Conservation (phyloP, 1,140 invertebrate genomes). For the Brachionus rubens region DNA sequence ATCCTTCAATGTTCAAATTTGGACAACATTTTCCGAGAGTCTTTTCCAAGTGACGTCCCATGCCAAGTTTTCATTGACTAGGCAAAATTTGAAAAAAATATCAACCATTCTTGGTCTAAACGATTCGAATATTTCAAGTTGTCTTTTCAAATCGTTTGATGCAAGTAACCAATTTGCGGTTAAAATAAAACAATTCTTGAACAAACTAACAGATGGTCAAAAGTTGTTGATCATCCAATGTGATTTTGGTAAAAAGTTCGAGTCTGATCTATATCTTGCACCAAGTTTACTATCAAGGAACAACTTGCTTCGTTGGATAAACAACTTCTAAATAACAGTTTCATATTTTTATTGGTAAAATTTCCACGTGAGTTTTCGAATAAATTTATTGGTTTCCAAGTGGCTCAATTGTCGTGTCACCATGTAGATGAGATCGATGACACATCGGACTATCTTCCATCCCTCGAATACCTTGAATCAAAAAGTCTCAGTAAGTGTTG, state of each 20-base stretch:
- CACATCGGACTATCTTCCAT: not conserved
- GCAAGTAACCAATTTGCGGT: conserved; percentile 49
- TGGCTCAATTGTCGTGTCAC: conserved; percentile 7
- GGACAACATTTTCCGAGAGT: conserved; percentile 48
- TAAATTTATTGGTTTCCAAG: conserved; percentile 54
- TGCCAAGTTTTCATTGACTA: conserved; percentile 27
- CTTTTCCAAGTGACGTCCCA: conserved; percentile 48
- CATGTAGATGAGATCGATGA: conserved; percentile 39
- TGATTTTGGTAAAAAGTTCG: conserved; percentile 52
- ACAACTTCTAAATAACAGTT: conserved; percentile 49
- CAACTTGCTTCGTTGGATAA: not conserved
- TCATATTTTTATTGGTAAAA: conserved; percentile 50
- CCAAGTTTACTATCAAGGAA: conserved; percentile 49
- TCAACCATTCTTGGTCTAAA: not conserved
- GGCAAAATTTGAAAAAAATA: not conserved
- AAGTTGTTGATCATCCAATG: conserved; percentile 55
- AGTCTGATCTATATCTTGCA: conserved; percentile 52
- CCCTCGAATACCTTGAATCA: not conserved
- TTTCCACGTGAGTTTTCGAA: conserved; percentile 51
- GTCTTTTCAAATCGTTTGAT: conserved; percentile 47
- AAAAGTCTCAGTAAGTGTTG: conserved; percentile 9
- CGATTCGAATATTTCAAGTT: not conserved
- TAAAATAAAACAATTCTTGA: conserved; percentile 42
- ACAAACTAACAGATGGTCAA: not conserved
- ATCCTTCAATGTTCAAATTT: conserved; percentile 51